Evolutionary conservation across 2,888 invertebrate species (phyloP), one percentile per base, ranked within the genome.

Genomic region (Epirrita christyi): DNA sequence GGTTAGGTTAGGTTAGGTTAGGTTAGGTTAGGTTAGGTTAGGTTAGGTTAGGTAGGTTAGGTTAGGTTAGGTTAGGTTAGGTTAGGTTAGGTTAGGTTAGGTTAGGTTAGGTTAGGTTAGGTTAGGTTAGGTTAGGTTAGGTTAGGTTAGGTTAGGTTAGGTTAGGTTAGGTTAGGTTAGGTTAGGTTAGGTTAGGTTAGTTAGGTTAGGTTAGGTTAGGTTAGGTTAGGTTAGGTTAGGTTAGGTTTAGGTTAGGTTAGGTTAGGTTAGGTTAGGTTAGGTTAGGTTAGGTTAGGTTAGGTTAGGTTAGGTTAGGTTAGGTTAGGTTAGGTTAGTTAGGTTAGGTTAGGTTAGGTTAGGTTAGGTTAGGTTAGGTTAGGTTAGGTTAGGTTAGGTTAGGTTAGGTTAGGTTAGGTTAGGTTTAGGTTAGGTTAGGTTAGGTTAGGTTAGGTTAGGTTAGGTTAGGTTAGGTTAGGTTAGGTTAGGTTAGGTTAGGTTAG

Each of bases 31-130:
- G 51, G 43, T 51, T 43, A 44, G 44, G 48, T 51, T 51, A 51
- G 51, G 51, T 51, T 51, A 51, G 51, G 51, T 51, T 51, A 51
- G n/a, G n/a, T n/a, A n/a, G n/a, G n/a, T n/a, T n/a, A n/a, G n/a
- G n/a, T n/a, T n/a, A n/a, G n/a, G n/a, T 28, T 37, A 37, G 48
- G 48, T 48, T 48, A 48, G 48, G 48, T 48, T 48, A 48, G 48
- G 48, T 48, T 48, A 48, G 48, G 48, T 48, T 48, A 48, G 48
- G 48, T 48, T 48, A 48, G 28, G 44, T 28, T 44, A 28, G 44
- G 44, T 44, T 44, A 44, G 44, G 44, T 44, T 44, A 44, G 44
- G 44, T 44, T 44, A 44, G 44, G 44, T 44, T 44, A 44, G 44
- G 44, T 44, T 44, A 44, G 44, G 44, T 44, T 44, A 44, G 44